Conservation (phyloP, 2,888 invertebrate genomes). For the Melipona beecheii region DNA sequence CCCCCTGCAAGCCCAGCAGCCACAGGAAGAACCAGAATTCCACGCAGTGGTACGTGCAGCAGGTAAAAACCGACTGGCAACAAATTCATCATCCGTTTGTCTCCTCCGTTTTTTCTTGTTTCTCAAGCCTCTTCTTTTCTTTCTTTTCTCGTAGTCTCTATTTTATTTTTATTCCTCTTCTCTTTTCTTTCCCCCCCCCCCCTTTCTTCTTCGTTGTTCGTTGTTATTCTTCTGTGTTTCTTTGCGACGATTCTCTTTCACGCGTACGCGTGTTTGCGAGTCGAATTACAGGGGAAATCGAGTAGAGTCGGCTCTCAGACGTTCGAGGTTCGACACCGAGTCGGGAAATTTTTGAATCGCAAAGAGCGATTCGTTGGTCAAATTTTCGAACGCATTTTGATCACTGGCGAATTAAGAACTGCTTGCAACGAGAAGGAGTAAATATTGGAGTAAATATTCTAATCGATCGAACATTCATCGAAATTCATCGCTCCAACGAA, state of each 20-base stretch:
- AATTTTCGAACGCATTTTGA: too few relatives aligned
- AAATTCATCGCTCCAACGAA: neutral
- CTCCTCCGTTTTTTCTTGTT: neutral
- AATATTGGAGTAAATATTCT: too few relatives aligned
- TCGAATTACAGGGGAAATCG: neutral
- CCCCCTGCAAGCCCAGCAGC: conserved; percentile 80
- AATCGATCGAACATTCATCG: neutral
- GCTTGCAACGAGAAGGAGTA: neutral
- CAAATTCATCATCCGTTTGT: conserved; percentile 40
- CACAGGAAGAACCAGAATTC: conserved; percentile 80
- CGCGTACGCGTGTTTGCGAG: neutral
- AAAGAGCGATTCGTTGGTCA: too few relatives aligned
- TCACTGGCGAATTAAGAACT: too few relatives aligned
- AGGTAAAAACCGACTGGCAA: conserved; percentile 78
- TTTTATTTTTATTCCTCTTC: neutral
- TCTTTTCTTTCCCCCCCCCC: too few relatives aligned
- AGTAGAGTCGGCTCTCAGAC: neutral
- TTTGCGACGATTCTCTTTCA: neutral
- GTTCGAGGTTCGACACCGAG: neutral
- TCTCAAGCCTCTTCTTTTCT: too few relatives aligned
- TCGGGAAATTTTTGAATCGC: neutral
- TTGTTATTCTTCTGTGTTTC: neutral
- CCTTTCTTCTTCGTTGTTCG: neutral
- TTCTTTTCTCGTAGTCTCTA: too few relatives aligned
- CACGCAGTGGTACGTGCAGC: conserved; percentile 84